Base-by-base conservation (phyloP, 2,888 invertebrate species). In the Polymixis flavicincta region DNA sequence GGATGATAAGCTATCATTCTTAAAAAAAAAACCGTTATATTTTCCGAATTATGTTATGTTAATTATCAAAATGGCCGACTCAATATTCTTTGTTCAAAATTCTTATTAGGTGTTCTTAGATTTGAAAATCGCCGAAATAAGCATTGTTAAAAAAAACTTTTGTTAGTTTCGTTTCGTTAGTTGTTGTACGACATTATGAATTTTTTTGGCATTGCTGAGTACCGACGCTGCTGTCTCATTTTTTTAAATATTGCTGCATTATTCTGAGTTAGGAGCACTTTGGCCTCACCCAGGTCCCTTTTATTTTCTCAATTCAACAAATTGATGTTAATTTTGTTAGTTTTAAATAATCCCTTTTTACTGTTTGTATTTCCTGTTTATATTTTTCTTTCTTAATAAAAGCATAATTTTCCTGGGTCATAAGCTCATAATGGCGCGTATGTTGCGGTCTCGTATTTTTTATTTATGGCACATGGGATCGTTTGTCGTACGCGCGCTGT, bases 381-480 rank as follows among this genome's bases (percentile, higher is more conserved):
- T 48, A 14, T 48, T 17, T 48, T 17, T 48, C 48, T 48, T 17
- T 48, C 48, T 45, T 45, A 45, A 45, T 45, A 14, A 25, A 7
- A 25, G 7, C 55, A 25, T 14, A 14, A 42, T 42, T 48, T 78
- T 28, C 6, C 25, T 8, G 14, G 11, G 48, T 22, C 8, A 6
- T 48, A n/a, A 37, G 37, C 19, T 48, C 19, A 19, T 54, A 25
- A 60, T n/a, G 3, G 25, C 60, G 25, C 17, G 0, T 5, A 28
- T 60, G 54, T 37, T n/a, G 55, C 19, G 25, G 25, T 25, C 6
- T 65, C 14, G 19, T 55, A 32, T 54, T 68, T 52, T 37, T 77
- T 60, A 6, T 57, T 67, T 71, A 70, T 28, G 83, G 32, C 55
- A 37, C 25, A n/a, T 17, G 45, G 57, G 32, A 61, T 63, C 17